Evolutionary conservation across 2,888 invertebrate species (phyloP), one percentile per base, ranked within the genome.

Genomic region (Deilephila elpenor): DNA sequence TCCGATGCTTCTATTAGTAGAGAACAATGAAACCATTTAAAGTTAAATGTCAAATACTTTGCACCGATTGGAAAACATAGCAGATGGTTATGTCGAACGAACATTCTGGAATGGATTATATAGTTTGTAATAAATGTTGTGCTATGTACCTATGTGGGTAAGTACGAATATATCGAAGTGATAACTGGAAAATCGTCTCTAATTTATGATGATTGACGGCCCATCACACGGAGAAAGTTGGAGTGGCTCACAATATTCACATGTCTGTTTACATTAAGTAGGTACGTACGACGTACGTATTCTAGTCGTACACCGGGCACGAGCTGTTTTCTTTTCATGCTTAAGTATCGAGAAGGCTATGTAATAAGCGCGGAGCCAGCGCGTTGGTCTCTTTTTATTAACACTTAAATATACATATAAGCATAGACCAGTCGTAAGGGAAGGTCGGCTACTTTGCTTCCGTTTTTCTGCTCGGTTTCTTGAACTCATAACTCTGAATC

Each of bases 191-290:
- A 92, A 91, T 89, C 85, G 84, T 86, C 88, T 89, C 85, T 89
- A 87, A 88, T 88, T 88, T 90, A 88, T 88, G 86, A 89, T 91
- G 92, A 93, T 92, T 92, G 92, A 92, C 91, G 88, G 89, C 88
- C 89, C 90, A 91, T 92, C 91, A 86, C 78, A 77, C 53, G 87
- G 93, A 91, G 93, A 94, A 93, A 94, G 93, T 92, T 88, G 80
- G 85, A 89, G 88, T 90, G 88, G 88, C 83, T 88, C 85, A 85
- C 86, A 88, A 88, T 90, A 88, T 89, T 88, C 87, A 91, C 86
- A 87, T 86, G 87, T 86, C 87, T 89, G 85, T 90, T 90, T 89
- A 89, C 88, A 90, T 87, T 87, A 85, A 85, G 84, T 82, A 83
- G 86, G 78, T 78, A 78, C 79, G 74, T 76, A 75, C 72, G 74